Conservation (phyloP, 2,797 vertebrate genomes). For the Lagorchestes hirsutus region DNA sequence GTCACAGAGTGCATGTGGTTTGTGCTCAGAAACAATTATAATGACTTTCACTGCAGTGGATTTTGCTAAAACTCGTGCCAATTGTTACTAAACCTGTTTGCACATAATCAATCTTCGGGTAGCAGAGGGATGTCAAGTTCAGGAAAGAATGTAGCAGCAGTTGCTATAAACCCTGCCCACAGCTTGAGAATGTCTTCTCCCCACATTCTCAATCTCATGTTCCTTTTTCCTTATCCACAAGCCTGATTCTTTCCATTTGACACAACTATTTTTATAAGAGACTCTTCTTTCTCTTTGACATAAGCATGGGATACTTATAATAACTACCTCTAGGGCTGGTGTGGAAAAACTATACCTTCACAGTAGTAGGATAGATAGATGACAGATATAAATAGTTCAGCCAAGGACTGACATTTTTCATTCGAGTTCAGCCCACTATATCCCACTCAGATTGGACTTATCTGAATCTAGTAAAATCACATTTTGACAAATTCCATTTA, state of each 20-base stretch:
- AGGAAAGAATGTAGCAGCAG: conserved; percentile 9
- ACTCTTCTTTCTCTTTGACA: not conserved
- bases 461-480: not conserved
- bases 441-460: not conserved
- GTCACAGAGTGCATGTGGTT: conserved; percentile 52
- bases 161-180: not conserved
- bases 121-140: conserved; percentile 14
- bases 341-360: not conserved
- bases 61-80: conserved; percentile 68
- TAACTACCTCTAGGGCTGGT: not conserved
- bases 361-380: not conserved
- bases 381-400: not conserved
- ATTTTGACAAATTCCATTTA: not conserved
- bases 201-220: not conserved
- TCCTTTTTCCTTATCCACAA: not conserved
- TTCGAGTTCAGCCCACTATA: not conserved
- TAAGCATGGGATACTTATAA: not conserved
- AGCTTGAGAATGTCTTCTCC: not conserved
- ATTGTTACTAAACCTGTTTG: conserved; percentile 72
- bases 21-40: conserved; percentile 74
- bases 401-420: not conserved
- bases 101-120: conserved; percentile 77
- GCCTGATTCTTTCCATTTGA: not conserved
- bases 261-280: not conserved
- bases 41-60: conserved; percentile 60